phyloP scores from a whole-genome alignment of 37 sponge, comb jelly and placozoan genomes.

The Spongia lamella region DNA sequence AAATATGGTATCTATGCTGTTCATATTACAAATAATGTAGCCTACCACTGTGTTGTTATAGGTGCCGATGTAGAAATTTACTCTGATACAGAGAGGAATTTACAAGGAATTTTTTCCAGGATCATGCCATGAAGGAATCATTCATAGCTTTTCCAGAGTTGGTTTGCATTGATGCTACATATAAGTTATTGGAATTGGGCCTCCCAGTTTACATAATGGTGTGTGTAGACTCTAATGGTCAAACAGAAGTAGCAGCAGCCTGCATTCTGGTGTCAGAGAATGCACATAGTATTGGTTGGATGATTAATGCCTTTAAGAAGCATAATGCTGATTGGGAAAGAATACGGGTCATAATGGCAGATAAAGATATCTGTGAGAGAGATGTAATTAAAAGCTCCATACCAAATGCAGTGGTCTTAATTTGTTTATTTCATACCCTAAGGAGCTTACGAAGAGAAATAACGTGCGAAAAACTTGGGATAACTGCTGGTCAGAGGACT shows the following conservation, averaged over 20 bases:
- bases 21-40: too few species aligned
- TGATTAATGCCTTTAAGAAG: too few species aligned
- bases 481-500: slow-evolving; percentile 5
- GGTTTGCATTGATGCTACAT: slow-evolving; percentile 40
- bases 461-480: slow-evolving; percentile 18
- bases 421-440: slow-evolving; percentile 10
- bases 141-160: slow-evolving; percentile 49
- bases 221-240: slow-evolving; percentile 27
- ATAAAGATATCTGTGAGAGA: slow-evolving; percentile 4
- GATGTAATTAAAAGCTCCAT: slow-evolving; percentile 10
- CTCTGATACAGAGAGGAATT: slow-evolving; percentile 9
- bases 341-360: slow-evolving; percentile 20
- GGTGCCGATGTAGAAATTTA: slow-evolving; percentile 42
- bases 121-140: slow-evolving; percentile 17
- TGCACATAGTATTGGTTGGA: too few species aligned
- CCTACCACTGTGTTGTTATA: too few species aligned
- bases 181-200: slow-evolving; percentile 38
- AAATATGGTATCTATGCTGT: too few species aligned
- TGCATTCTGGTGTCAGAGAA: too few species aligned
- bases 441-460: not conserved
- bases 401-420: slow-evolving; percentile 4
- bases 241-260: slow-evolving; percentile 32
- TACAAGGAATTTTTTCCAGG: slow-evolving; percentile 44
- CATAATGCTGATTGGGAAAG: not conserved
- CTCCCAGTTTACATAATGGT: slow-evolving; percentile 19